Evolutionary conservation across 1,140 invertebrate genomes (phyloP), one percentile per base, ranked within the genome.

Genomic region (Hylaeus volcanicus): DNA sequence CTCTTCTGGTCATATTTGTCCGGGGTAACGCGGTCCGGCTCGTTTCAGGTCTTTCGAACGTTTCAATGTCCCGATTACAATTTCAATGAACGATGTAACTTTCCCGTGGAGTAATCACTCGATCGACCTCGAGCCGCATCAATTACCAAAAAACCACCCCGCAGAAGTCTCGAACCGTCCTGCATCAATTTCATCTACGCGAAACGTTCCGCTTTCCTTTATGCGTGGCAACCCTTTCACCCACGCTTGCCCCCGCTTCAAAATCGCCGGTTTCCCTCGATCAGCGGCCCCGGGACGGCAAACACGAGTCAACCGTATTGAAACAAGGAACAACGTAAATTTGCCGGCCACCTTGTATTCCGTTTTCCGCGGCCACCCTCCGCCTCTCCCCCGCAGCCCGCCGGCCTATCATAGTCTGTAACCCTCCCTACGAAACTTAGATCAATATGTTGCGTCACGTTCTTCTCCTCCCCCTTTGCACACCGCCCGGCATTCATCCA

Each of bases 381-480:
- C 70, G 43, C 45, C 51, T 37, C 70, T 39, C 9, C 51, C 60
- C 68, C 55, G 26, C 39, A 14, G 12, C 58, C 53, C 43, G 68
- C 82, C 51, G 72, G 55, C 65, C 70, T 61, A 82, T 72, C 74
- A 66, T 64, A 69, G 66, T 82, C 56, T 51, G 56, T 69, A 76
- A 71, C 75, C 83, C 86, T 85, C 82, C 81, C 82, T 88, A 87
- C 89, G 85, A 91, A 90, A 92, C 90, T 88, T 90, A 90, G 89
- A 93, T 92, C 92, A 93, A 93, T 93, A 92, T 91, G 87, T 93
- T 93, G 90, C 92, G 90, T 92, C 92, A 93, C 89, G 88, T 92
- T 85, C 81, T 87, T 84, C 81, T 80, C 81, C 91, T 83, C 81
- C 87, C 85, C 77, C 82, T 84, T 73, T 79, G 63, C 70, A 68